phyloP scores from a whole-genome alignment of 2,888 invertebrate species.

The Euplagia quadripunctaria region DNA sequence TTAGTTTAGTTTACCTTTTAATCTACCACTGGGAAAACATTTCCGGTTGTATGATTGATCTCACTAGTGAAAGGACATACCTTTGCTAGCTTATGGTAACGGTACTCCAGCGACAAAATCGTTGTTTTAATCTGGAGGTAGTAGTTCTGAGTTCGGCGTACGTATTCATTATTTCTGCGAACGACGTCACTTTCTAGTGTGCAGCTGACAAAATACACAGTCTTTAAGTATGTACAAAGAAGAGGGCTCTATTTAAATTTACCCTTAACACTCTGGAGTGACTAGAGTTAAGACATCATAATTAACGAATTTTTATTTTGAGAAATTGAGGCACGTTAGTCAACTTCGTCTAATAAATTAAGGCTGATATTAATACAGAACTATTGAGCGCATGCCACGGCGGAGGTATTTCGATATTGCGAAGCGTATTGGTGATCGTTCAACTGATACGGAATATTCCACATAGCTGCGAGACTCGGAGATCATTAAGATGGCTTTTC shows the following conservation, averaged over 20 bases:
- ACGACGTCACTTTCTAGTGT: background rate
- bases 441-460: constrained; percentile 72
- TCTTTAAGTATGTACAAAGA: background rate
- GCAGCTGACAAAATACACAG: background rate
- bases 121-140: background rate
- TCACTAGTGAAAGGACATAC: no score
- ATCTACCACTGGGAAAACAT: no score
- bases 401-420: constrained; percentile 72
- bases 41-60: no score
- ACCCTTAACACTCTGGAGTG: background rate
- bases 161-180: background rate
- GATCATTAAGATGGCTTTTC: constrained; percentile 55
- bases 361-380: constrained; percentile 69
- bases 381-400: constrained; percentile 67
- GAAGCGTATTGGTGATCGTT: constrained; percentile 61
- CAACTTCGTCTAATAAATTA: constrained; percentile 60
- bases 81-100: background rate
- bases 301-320: constrained; percentile 16
- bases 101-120: background rate
- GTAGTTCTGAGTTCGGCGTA: background rate
- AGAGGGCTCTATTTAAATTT: background rate
- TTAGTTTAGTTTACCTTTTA: no score
- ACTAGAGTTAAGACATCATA: background rate
- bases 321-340: constrained; percentile 24
- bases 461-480: constrained; percentile 54